Evolutionary conservation across 2,113 vertebrate genomes (phyloP).

Genomic region (Saguinus midas): DNA sequence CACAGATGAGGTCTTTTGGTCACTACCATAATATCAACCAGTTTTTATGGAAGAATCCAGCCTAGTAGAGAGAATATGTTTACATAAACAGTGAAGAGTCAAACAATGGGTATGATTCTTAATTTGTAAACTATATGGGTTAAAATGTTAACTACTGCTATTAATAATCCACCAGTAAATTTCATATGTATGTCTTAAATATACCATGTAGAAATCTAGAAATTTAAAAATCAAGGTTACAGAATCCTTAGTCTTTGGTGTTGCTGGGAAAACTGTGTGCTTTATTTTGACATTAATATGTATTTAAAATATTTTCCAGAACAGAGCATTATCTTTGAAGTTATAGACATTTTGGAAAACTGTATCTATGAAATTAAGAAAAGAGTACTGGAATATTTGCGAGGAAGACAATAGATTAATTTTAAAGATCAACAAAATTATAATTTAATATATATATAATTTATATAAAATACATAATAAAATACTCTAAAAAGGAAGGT

Average conservation of each 20-base stretch:
- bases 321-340: constrained; percentile 13
- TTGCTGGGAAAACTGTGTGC: background rate
- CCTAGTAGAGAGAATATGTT: background rate
- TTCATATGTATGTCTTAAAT: constrained; percentile 13
- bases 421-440: background rate
- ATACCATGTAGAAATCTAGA: background rate
- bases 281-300: constrained; percentile 1
- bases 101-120: constrained; percentile 9
- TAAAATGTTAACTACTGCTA: background rate
- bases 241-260: background rate
- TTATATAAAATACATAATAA: background rate
- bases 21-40: background rate
- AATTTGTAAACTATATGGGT: constrained; percentile 8
- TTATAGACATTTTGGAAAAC: background rate
- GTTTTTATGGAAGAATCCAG: background rate
- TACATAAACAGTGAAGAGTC: background rate
- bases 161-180: background rate
- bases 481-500: background rate
- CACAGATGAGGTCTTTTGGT: background rate
- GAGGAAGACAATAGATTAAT: background rate
- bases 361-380: background rate
- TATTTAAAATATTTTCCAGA: constrained; percentile 13
- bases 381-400: constrained; percentile 9
- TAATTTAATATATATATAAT: background rate
- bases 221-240: background rate